Evolutionary conservation across 2,113 vertebrate species (phyloP), one percentile per base, ranked within the genome.

Genomic region (Heterotis niloticus): DNA sequence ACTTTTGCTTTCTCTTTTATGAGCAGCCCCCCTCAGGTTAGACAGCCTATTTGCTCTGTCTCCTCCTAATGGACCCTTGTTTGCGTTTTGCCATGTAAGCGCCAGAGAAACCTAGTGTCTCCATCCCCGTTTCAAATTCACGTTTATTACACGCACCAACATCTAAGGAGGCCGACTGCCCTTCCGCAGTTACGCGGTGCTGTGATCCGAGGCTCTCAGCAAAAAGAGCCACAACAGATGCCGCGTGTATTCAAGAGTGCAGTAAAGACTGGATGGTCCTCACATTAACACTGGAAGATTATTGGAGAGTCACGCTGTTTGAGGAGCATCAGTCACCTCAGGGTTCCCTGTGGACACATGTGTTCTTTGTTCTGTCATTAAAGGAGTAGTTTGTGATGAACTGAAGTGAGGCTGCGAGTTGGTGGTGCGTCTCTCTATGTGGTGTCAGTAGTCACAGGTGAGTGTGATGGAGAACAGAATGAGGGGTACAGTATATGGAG

Each of bases 1-100:
- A 83, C 85, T 90, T 90, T 64, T 44, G 10, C 17, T 70, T 34
- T 10, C 59, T 51, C 76, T 64, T 18, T 76, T 68, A 16, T 82
- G 85, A 83, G 82, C 34, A 76, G 18, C 54, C 56, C 77, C 85
- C 81, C 78, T 16, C 54, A 73, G 71, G 71, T 73, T 26, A 57
- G 56, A 56, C 71, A 12, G 29, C 54, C 71, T 57, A 51, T 24
- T 12, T 26, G 54, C 20, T n/a, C 1, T 65, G 2, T 23, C 64
- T 56, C 23, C 23, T 23, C 73, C 57, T 51, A 10, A 13, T 56
- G 56, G 73, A 29, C 57, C 5, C 10, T 44, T 62, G 44, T 62
- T 75, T 64, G 57, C 34, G 59, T 75, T 75, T 75, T 62, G 56
- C 56, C 73, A 62, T 26, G 54, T 75, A 75, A 75, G 56, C 73